These are phyloP conservation scores for Falco novaeseelandiae DNA, from an alignment of 2,797 vertebrate genomes.

Conservation along the genomic window DNA sequence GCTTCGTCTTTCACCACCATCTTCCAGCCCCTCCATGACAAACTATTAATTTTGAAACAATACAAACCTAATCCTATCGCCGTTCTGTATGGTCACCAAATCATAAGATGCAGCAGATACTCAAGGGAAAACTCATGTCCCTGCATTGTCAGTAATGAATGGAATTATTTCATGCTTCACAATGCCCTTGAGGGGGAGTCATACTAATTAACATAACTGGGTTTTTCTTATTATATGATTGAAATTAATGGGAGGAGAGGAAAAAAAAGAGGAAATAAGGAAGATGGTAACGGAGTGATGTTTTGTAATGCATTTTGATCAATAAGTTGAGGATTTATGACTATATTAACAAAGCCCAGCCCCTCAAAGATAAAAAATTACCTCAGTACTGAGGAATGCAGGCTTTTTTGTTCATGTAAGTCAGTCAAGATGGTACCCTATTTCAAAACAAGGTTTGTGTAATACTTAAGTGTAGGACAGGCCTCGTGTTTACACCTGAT, in stretches of 20 bases:
- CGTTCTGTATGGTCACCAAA: background rate
- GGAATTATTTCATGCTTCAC: conserved; percentile 50
- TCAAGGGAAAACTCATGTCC: conserved; percentile 29
- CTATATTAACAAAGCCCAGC: background rate
- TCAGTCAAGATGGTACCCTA: background rate
- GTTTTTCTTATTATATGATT: conserved; percentile 38
- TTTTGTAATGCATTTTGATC: background rate
- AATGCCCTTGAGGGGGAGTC: conserved; percentile 47
- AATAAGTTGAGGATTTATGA: background rate
- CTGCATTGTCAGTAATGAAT: conserved; percentile 44
- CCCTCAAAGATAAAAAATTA: background rate
- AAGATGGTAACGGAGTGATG: background rate
- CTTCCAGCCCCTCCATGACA: background rate
- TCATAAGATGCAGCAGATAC: conserved; percentile 6
- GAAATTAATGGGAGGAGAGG: conserved; percentile 27
- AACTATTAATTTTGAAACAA: conserved; percentile 41
- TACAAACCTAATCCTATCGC: background rate
- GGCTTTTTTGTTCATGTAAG: background rate
- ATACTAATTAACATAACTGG: conserved; percentile 51
- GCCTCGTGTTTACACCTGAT: background rate
- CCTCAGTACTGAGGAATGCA: background rate
- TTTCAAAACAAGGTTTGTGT: conserved; percentile 8
- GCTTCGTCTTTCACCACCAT: background rate
- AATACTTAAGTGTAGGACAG: background rate
- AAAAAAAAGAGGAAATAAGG: fast-evolving